These are phyloP conservation scores for Stenchaetothrips biformis DNA, from an alignment of 2,888 invertebrate genomes.

Conservation along the genomic window DNA sequence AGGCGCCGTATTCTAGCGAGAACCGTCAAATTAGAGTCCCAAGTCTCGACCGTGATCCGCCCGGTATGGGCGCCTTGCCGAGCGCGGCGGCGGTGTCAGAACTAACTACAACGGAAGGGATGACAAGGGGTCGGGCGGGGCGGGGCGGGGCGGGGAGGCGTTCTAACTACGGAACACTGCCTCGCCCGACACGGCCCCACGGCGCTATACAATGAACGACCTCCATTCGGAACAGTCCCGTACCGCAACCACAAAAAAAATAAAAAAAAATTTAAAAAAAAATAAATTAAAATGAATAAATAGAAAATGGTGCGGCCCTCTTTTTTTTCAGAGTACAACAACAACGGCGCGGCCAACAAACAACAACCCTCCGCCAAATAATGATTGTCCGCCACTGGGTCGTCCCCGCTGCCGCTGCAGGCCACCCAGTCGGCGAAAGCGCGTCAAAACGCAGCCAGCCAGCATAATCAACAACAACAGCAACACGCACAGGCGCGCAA, in stretches of 20 bases:
- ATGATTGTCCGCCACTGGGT: too few species aligned
- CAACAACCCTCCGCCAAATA: too few species aligned
- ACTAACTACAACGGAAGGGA: conserved; percentile 5
- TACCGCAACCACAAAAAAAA: neutral
- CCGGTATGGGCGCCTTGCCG: neutral
- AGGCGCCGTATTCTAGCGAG: conserved; percentile 2
- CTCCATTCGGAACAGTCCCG: neutral
- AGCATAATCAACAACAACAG: conserved; percentile 7
- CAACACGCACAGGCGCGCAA: neutral
- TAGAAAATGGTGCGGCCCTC: too few species aligned
- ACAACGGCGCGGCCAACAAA: too few species aligned
- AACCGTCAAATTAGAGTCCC: conserved; percentile 3
- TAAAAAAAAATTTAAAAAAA: too few species aligned
- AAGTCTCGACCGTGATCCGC: neutral
- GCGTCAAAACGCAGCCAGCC: conserved; percentile 16
- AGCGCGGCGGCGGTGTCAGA: neutral
- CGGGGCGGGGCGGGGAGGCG: neutral
- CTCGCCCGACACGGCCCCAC: neutral
- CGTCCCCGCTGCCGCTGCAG: neutral
- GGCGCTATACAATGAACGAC: neutral
- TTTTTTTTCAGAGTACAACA: too few species aligned
- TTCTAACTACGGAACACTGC: neutral
- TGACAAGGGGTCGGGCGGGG: neutral
- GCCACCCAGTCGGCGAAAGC: neutral
- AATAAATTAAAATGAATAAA: too few species aligned